These are phyloP conservation scores for Drosophila mercatorum DNA, from an alignment of 2,888 invertebrate genomes.

Conservation along the genomic window DNA sequence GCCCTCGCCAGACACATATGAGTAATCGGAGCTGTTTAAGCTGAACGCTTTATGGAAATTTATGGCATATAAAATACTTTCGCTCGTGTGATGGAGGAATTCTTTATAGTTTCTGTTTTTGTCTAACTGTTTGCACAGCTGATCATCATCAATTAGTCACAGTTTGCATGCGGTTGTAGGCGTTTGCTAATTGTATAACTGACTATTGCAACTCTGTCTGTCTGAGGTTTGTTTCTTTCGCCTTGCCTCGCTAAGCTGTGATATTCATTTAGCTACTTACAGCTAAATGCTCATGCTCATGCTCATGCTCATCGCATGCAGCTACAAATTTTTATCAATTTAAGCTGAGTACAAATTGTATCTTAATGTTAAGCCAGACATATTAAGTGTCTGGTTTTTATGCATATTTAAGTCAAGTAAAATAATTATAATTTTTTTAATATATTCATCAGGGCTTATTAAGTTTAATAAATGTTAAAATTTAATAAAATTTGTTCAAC, in stretches of 20 bases:
- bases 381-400: not conserved
- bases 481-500: too few relatives aligned
- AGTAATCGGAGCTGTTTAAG: conserved; percentile 47
- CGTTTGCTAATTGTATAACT: conserved; percentile 31
- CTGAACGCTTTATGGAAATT: conserved; percentile 66
- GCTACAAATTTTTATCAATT: not conserved
- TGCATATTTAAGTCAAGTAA: not conserved
- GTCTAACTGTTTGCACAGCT: conserved; percentile 22
- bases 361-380: not conserved
- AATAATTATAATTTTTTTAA: not conserved
- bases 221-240: not conserved
- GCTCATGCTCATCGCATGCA: not conserved
- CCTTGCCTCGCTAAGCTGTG: not conserved
- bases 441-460: too few relatives aligned
- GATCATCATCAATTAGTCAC: conserved; percentile 56
- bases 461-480: too few relatives aligned
- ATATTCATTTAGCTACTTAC: conserved; percentile 2
- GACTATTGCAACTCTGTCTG: not conserved
- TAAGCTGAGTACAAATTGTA: not conserved
- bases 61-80: conserved; percentile 70
- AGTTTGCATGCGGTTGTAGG: conserved; percentile 25
- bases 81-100: conserved; percentile 50
- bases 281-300: not conserved
- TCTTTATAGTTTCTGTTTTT: conserved; percentile 12
- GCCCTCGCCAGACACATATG: conserved; percentile 22